Evolutionary conservation across 2,888 invertebrate genomes (phyloP), one percentile per base, ranked within the genome.

Genomic region (Acrocera orbiculus): DNA sequence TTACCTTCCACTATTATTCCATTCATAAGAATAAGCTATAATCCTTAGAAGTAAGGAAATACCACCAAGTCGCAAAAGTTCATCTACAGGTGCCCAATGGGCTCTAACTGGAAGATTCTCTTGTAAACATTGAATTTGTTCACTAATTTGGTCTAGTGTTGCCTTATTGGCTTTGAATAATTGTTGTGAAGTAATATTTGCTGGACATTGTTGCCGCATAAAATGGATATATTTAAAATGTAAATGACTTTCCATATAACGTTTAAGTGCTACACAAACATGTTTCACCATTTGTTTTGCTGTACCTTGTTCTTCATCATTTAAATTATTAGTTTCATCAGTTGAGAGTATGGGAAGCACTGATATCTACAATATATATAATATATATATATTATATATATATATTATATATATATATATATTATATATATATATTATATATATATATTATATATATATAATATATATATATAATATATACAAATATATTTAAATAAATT

Each of bases 161-260:
- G 70, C 67, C 46, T 75, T 76, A 7, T 70, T 70, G 0, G 76
- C 73, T 46, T 67, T 67, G 23, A 63, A 65, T 11, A 55, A 54
- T 10, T 65, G 62, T 36, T 61, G 61, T 11, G 58, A 48, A 25
- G 50, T 51, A 31, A 50, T 53, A 2, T 55, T 52, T 1, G 49
- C 52, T 9, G 61, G 60, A 46, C 62, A 64, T 49, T 73, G 66
- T 36, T 70, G 64, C 42, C 75, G 56, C 49, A 71, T 61, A 41
- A 81, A 59, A 41, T 73, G 71, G 41, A 80, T 79, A n/a, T 77
- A 75, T 58, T 80, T 80, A 33, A 74, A 64, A 47, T 73, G 73
- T 32, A 95, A 62, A 56, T 96, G 95, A 1, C 89, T 83, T 53
- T 93, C 89, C 55, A 90, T 72, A 49, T 95, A 95, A 47, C 83